Base-by-base conservation (phyloP, 2,797 vertebrate genomes). In the Brotula barbata region DNA sequence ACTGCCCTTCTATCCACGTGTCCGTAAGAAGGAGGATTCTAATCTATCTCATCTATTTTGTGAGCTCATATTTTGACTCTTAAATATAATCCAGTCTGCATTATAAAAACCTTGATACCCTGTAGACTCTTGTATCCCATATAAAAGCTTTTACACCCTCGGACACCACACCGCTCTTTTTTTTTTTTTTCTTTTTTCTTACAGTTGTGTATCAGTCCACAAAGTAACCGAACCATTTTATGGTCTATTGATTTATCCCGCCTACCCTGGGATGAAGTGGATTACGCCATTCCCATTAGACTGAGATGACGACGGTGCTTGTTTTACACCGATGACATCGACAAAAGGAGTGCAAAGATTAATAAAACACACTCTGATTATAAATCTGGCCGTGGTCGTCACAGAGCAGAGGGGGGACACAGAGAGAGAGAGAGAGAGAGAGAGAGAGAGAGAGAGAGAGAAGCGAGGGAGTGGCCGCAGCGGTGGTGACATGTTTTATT, bases 401-500 rank as follows among this genome's bases (percentile, higher is more conserved):
- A 14, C 34, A 28, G 25, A 8, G 4, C 4, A 6, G 31, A 33
- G 2, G 3, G 15, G 57, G 44, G 59, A 58, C 21, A 43, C 42
- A 54, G 16, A 49, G 16, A 20, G 41, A 62, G 37, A 49, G 39
- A 31, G 34, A 14, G 34, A 11, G 34, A 15, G 37, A 39, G 3
- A 2, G n/a, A 56, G 43, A 42, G 43, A 55, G 16, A 51, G n/a
- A 16, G 39, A 64, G 39, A 42, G 31, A 28, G 8, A 39, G 17
- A 22, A 21, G 7, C 3, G 14, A 23, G 8, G 46, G 31, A 61
- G 55, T 45, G 50, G 62, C 46, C n/a, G 22, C 47, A 68, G 34
- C 59, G 72, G 37, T 39, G 51, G 16, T 42, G 70, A 68, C 73
- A 89, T 88, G 71, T 88, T 89, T 89, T 89, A 89, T 88, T 83